A percentile compares a stretch with the other conserved stretches of the same genome.
Conservation (phyloP, 1,140 invertebrate genomes). For the Caerostris extrusa region DNA sequence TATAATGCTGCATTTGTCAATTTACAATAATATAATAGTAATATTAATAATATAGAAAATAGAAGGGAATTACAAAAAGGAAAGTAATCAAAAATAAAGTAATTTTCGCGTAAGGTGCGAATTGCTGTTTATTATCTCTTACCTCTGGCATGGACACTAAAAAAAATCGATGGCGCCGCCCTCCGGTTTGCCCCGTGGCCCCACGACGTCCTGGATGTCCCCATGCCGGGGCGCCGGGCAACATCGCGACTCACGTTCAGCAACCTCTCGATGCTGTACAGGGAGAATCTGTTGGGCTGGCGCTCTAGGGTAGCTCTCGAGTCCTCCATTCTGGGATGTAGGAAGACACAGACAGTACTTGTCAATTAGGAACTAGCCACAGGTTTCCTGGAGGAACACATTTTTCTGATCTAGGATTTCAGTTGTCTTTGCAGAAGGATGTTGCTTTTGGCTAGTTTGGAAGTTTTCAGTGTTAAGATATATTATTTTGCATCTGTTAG, state of each 20-base stretch:
- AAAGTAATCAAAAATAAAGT: too few relatives aligned
- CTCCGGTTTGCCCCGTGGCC: conserved; percentile 45
- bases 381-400: neutral
- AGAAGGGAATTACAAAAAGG: too few relatives aligned
- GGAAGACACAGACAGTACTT: neutral
- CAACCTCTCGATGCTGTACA: conserved; percentile 76
- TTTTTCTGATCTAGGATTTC: too few relatives aligned
- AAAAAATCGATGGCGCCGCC: conserved; percentile 71
- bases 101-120: too few relatives aligned
- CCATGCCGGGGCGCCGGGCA: conserved; percentile 21
- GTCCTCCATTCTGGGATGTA: conserved; percentile 39
- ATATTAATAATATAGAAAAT: too few relatives aligned
- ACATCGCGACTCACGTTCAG: conserved; percentile 71
- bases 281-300: conserved; percentile 13
- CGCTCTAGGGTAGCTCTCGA: neutral
- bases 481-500: too few relatives aligned
- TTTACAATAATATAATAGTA: too few relatives aligned
- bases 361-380: neutral
- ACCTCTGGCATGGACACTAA: conserved; percentile 67
- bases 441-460: too few relatives aligned
- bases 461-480: too few relatives aligned
- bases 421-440: too few relatives aligned
- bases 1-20: too few relatives aligned
- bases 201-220: conserved; percentile 61
- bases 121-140: neutral